Percentiles rank a stretch among this genome's conserved stretches.
These are phyloP conservation scores for Salmo trutta DNA, from an alignment of 2,797 vertebrate species.

Conservation along the genomic window DNA sequence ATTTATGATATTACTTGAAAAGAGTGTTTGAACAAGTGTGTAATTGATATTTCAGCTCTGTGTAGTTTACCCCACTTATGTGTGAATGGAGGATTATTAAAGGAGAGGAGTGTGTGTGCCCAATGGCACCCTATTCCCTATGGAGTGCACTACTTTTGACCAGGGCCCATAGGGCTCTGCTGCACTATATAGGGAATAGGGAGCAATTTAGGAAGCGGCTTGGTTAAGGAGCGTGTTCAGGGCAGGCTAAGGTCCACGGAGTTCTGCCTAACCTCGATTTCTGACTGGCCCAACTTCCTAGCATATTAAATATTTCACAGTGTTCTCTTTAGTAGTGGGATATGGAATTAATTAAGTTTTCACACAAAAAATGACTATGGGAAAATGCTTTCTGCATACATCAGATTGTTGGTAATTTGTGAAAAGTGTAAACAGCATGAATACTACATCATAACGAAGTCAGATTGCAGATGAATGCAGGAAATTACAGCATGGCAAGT, in stretches of 20 bases:
- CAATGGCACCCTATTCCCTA: neutral
- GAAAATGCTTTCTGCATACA: constrained; percentile 28
- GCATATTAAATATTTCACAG: constrained; percentile 66
- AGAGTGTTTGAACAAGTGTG: neutral
- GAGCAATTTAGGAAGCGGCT: neutral
- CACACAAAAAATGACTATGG: constrained; percentile 23
- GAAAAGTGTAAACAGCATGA: neutral
- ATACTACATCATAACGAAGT: no score
- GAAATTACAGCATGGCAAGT: no score
- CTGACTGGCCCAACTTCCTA: constrained; percentile 52
- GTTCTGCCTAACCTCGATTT: constrained; percentile 57
- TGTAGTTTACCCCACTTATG: neutral
- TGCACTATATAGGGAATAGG: neutral
- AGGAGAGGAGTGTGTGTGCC: neutral
- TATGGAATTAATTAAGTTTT: constrained; percentile 2
- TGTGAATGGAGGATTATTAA: neutral
- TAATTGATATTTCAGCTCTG: neutral
- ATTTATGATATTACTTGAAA: no score
- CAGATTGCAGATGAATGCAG: no score
- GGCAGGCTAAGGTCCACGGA: neutral
- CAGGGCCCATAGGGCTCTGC: neutral
- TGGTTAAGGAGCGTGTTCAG: neutral
- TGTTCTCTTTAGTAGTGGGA: constrained; percentile 45
- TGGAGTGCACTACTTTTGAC: neutral
- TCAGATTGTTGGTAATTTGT: constrained; percentile 47